These are phyloP conservation scores for Linnaemya vulpina DNA, from an alignment of 2,888 invertebrate genomes.

Conservation along the genomic window DNA sequence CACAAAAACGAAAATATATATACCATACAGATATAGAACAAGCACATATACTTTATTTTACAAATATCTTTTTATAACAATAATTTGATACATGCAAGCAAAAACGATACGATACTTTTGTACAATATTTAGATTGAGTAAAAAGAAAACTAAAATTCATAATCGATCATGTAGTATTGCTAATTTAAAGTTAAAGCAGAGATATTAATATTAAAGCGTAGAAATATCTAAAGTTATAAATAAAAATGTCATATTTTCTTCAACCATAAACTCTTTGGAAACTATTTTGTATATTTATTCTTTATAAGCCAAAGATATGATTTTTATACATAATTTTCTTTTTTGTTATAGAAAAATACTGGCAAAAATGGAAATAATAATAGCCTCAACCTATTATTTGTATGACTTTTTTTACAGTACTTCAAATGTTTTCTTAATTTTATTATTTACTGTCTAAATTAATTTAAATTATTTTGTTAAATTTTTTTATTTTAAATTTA, in stretches of 20 bases:
- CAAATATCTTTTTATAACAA: conserved; percentile 15
- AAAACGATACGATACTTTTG: conserved; percentile 51
- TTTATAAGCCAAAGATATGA: conserved; percentile 38
- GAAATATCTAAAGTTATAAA: conserved; percentile 69
- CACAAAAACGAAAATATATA: conserved; percentile 17
- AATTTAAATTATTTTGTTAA: background rate
- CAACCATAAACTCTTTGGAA: conserved; percentile 10
- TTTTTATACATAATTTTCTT: background rate
- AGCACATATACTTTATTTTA: conserved; percentile 70
- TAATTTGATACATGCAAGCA: conserved; percentile 40
- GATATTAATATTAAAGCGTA: conserved; percentile 66
- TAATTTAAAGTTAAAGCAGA: conserved; percentile 50
- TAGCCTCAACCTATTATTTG: background rate
- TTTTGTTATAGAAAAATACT: background rate
- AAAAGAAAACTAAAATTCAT: conserved; percentile 26
- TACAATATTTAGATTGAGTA: conserved; percentile 53
- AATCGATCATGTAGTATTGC: conserved; percentile 61
- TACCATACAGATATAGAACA: conserved; percentile 37
- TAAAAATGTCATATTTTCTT: background rate
- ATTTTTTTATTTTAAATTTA: background rate
- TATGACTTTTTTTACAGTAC: background rate
- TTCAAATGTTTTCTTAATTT: too few relatives aligned
- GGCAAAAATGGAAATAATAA: background rate
- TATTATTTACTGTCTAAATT: background rate
- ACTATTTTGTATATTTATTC: background rate